Evolutionary conservation across 2,888 invertebrate species (phyloP).

Genomic region (Lapara coniferarum): DNA sequence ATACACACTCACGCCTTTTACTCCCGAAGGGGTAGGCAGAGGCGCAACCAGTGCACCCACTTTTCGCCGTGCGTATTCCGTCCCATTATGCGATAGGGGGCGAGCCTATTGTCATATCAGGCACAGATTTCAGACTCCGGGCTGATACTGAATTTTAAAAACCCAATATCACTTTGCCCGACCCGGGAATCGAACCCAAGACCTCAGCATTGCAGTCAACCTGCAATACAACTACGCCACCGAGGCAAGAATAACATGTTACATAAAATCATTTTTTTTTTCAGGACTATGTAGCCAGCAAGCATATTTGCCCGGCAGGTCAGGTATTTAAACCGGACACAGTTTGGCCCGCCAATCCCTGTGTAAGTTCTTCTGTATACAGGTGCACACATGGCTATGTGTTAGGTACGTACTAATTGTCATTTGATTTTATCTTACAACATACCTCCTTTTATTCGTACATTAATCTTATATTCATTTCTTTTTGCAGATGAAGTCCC

Average conservation of each 20-base stretch:
- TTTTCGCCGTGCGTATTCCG: too few relatives aligned
- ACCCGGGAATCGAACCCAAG: too few relatives aligned
- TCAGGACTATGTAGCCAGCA: slow-evolving; percentile 83
- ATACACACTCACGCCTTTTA: too few relatives aligned
- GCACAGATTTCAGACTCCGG: too few relatives aligned
- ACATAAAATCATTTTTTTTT: slow-evolving; percentile 29
- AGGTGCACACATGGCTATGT: slow-evolving; percentile 85
- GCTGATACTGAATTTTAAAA: too few relatives aligned
- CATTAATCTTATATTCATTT: neutral
- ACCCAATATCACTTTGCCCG: too few relatives aligned
- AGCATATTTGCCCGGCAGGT: slow-evolving; percentile 89
- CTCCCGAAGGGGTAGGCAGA: too few relatives aligned
- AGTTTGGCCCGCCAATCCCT: slow-evolving; percentile 85
- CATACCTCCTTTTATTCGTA: neutral
- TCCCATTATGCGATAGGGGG: too few relatives aligned
- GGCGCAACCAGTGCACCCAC: too few relatives aligned
- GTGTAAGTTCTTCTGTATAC: slow-evolving; percentile 90
- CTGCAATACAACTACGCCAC: too few relatives aligned
- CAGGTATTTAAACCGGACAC: slow-evolving; percentile 87
- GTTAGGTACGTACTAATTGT: slow-evolving; percentile 44
- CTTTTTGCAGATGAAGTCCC: neutral
- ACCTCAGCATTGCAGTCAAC: too few relatives aligned
- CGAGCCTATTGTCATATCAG: too few relatives aligned
- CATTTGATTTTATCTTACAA: neutral
- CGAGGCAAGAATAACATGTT: neutral